Percentiles rank a stretch among this genome's conserved stretches.
Evolutionary conservation across 2,113 vertebrate genomes (phyloP).

Genomic region (Onychostoma macrolepis): DNA sequence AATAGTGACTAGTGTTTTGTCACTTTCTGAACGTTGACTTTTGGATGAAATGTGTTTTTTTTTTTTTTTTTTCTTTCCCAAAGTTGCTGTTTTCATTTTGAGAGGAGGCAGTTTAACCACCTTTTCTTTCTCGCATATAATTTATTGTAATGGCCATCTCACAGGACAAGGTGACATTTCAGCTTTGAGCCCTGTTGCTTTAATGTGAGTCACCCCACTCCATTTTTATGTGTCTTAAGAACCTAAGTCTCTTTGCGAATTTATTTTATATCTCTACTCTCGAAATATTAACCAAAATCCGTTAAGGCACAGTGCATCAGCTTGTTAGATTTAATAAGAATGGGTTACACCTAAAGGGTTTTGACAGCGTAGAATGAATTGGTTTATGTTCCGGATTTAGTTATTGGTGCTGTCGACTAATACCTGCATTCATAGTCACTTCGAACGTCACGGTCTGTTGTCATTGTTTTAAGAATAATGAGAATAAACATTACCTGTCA

Average conservation of each 20-base stretch:
- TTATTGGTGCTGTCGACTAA: neutral
- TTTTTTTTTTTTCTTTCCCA: neutral
- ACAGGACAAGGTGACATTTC: neutral
- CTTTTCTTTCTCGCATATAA: too few species aligned
- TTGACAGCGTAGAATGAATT: neutral
- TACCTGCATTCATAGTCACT: neutral
- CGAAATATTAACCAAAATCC: neutral
- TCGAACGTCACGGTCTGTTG: neutral
- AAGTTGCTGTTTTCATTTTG: neutral
- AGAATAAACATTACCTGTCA: neutral
- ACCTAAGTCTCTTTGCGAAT: neutral
- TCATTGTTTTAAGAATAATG: neutral
- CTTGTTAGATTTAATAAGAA: neutral
- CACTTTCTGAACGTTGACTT: neutral
- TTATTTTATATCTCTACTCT: neutral
- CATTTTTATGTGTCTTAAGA: slow-evolving; percentile 5
- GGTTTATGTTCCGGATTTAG: neutral
- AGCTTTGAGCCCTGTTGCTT: neutral
- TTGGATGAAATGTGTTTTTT: neutral
- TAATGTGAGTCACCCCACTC: neutral
- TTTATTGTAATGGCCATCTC: neutral
- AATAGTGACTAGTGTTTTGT: neutral
- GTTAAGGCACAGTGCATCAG: neutral
- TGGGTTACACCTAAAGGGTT: neutral
- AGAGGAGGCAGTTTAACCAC: neutral